Evolutionary conservation across 2,113 vertebrate species (phyloP).

Genomic region (Monarcha castaneiventris): DNA sequence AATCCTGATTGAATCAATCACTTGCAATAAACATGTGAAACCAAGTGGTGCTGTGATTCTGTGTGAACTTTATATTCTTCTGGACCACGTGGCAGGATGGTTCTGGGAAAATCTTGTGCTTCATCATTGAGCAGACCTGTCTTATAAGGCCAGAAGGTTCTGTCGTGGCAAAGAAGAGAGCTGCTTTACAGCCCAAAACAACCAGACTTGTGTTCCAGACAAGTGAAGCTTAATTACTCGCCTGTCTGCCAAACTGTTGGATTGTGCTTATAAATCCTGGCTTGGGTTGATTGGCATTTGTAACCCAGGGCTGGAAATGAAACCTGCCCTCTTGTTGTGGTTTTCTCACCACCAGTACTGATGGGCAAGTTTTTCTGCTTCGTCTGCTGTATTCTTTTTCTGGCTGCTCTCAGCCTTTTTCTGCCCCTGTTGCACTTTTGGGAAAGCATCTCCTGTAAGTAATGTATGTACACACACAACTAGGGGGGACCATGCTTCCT

Average conservation of each 20-base stretch:
- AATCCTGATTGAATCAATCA: not conserved
- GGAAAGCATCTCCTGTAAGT: not conserved
- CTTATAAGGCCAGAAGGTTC: not conserved
- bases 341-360: not conserved
- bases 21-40: not conserved
- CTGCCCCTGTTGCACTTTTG: not conserved
- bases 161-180: not conserved
- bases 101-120: not conserved
- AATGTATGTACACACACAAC: not conserved
- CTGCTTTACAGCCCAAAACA: not conserved
- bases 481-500: not conserved
- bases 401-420: not conserved
- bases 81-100: rapidly evolving
- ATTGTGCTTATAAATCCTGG: not conserved
- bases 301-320: not conserved
- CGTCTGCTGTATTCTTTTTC: not conserved
- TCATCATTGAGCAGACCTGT: not conserved
- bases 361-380: not conserved
- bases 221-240: not conserved
- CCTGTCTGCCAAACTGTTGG: not conserved
- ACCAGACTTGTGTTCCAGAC: not conserved
- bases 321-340: not conserved
- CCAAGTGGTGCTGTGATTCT: not conserved
- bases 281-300: not conserved
- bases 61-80: not conserved